Conservation (phyloP, 2,113 vertebrate species). For the Arenaria interpres region DNA sequence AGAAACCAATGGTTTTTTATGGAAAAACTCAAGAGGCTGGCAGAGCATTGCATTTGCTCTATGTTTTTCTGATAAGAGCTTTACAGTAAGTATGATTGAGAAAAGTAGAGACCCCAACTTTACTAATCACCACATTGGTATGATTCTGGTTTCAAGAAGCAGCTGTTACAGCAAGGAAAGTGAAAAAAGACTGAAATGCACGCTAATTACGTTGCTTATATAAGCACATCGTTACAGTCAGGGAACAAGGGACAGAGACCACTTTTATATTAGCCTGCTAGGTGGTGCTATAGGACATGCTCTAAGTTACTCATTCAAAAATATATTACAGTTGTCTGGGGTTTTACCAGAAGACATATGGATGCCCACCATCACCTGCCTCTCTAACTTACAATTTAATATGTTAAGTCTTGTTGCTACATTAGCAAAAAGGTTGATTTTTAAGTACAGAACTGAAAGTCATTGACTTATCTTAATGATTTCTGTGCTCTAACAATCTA, state of each 20-base stretch:
- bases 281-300: constrained; percentile 67
- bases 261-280: constrained; percentile 65
- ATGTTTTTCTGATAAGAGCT: neutral
- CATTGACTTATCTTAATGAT: neutral
- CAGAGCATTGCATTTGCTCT: neutral
- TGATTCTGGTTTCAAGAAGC: neutral
- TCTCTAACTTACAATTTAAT: neutral
- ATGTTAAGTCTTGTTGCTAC: neutral
- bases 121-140: neutral
- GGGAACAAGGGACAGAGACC: neutral
- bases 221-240: accelerated
- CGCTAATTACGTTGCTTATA: neutral
- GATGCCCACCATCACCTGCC: neutral
- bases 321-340: neutral
- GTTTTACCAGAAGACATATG: neutral
- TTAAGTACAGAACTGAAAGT: neutral
- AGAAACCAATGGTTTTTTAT: neutral
- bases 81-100: neutral
- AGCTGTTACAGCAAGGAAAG: neutral
- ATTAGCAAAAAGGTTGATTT: neutral
- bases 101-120: neutral
- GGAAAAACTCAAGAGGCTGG: neutral
- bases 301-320: neutral
- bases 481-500: neutral
- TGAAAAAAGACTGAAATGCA: neutral